Conservation (phyloP, 2,888 invertebrate genomes). For the Coelogynopora nodosa region DNA sequence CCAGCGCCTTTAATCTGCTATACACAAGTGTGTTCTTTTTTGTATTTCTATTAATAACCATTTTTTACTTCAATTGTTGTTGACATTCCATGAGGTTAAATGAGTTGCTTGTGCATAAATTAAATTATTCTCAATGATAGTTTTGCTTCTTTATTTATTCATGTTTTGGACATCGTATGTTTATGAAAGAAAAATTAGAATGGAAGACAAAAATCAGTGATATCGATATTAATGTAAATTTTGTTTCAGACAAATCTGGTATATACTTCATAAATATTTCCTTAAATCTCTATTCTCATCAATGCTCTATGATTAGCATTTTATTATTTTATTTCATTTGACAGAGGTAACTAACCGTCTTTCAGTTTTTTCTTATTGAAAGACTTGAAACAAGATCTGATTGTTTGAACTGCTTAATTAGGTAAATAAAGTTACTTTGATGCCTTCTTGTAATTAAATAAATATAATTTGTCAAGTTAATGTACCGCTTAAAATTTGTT, state of each 20-base stretch:
- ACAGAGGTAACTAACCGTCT: too few species aligned
- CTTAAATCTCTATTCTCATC: background rate
- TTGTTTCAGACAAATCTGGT: too few species aligned
- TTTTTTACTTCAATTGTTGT: background rate
- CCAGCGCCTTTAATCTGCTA: background rate
- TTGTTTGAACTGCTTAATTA: background rate
- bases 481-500: background rate
- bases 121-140: background rate
- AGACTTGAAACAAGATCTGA: background rate
- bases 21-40: background rate
- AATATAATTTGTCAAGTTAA: background rate
- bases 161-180: too few species aligned
- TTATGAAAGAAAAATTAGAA: too few species aligned
- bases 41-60: background rate
- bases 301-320: too few species aligned
- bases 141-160: too few species aligned
- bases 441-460: background rate
- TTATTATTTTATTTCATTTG: too few species aligned
- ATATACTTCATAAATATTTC: too few species aligned
- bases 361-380: background rate
- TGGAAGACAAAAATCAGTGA: too few species aligned
- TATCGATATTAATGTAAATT: too few species aligned
- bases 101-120: too few species aligned
- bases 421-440: background rate
- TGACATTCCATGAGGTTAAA: background rate